Base-by-base conservation (phyloP, 2,113 vertebrate species). In the Tragulus kanchil region DNA sequence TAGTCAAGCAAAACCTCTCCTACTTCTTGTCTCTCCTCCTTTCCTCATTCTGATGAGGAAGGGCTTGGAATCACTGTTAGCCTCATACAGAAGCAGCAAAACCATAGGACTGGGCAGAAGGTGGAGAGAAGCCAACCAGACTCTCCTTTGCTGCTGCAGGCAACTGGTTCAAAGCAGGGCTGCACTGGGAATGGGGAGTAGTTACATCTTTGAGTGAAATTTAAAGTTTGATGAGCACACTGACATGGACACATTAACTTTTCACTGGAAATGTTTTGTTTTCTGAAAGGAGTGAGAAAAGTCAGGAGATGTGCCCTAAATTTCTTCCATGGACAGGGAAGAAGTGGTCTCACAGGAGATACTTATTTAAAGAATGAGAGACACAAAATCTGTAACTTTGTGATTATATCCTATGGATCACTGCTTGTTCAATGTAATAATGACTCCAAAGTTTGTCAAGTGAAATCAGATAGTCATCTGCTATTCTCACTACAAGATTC, bases 231-330 rank as follows among this genome's bases (percentile, higher is more conserved):
- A 48, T 61, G 31, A 31, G 59, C 56, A 65, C 73, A 42, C 73
- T 42, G 28, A 84, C 19, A 59, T 13, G 23, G 31, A 42, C 42
- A 86, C 69, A 71, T 58, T 81, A 59, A 67, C 65, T 86, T 48
- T 45, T 82, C 58, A 71, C 36, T 75, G 54, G 19, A 78, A 84
- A 87, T 8, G 50, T 84, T 87, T 85, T 77, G 48, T 62, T 71
- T 64, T 59, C 89, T 82, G 36, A 93, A 87, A 85, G 64, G 61
- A 95, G 17, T 15, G 71, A 85, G 62, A 83, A 65, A 92, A 83
- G 15, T 28, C 42, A 58, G 3, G 19, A 79, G 85, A 81, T 61
- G 59, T 75, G 28, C 71, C 88, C 50, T 86, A 59, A 67, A 90
- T 95, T 71, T 79, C 31, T 93, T 36, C 77, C 28, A 25, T 42